Percentiles rank a stretch among this genome's conserved stretches.
Conservation (phyloP, 1,140 invertebrate genomes). For the Drosophila ambigua region DNA sequence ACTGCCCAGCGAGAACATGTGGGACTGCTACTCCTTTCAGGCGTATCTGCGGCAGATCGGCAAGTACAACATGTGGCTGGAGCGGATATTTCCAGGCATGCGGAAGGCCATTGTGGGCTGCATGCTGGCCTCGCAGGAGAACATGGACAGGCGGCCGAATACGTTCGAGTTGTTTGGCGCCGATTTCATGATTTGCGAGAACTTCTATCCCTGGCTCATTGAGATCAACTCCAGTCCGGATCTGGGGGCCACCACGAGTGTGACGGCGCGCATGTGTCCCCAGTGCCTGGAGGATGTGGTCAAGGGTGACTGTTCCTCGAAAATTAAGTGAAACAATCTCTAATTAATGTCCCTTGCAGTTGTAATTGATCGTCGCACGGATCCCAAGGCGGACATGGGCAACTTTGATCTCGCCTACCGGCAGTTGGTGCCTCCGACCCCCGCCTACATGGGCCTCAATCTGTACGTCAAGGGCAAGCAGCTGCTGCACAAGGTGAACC, state of each 20-base stretch:
- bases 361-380: constrained; percentile 91
- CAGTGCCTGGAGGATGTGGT: constrained; percentile 95
- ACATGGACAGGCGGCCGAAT: constrained; percentile 93
- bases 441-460: constrained; percentile 90
- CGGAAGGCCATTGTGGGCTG: constrained; percentile 94
- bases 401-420: constrained; percentile 93
- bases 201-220: constrained; percentile 95
- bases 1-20: constrained; percentile 92
- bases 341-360: constrained; percentile 86
- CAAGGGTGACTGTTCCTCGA: constrained; percentile 89
- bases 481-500: constrained; percentile 65
- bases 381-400: constrained; percentile 92
- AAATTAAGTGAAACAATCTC: neutral
- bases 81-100: constrained; percentile 95
- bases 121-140: constrained; percentile 93
- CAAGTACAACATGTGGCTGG: constrained; percentile 90
- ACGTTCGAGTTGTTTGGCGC: constrained; percentile 97
- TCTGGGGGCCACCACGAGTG: constrained; percentile 93
- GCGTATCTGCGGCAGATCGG: constrained; percentile 89
- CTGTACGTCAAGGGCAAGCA: constrained; percentile 82
- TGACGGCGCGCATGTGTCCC: constrained; percentile 93
- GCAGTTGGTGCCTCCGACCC: constrained; percentile 89
- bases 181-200: constrained; percentile 96
- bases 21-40: constrained; percentile 92
- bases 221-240: constrained; percentile 98